Evolutionary conservation across 2,888 invertebrate genomes (phyloP), one percentile per base, ranked within the genome.

Genomic region (Drosophila cyrtoloma): DNA sequence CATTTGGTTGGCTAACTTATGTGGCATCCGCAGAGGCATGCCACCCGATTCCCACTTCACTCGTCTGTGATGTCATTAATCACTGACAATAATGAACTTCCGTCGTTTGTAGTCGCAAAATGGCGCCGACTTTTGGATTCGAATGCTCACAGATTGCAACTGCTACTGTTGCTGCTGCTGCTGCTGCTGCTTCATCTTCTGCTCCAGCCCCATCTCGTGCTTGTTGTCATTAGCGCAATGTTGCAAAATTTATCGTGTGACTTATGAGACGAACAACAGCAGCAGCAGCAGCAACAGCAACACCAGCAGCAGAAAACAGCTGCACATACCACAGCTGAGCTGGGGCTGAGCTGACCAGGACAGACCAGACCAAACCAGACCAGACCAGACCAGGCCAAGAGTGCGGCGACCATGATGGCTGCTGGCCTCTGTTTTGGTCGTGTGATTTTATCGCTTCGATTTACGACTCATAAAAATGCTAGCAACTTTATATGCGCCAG

Each of bases 41-140:
- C 26, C 16, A 47, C 47, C 32, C 51, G 37, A 22, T 9, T 6
- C 42, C 19, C 50, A 28, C 53, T 47, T 44, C 6, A 16, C 28
- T 32, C 47, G 42, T 53, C 79, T 76, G 66, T 73, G 73, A 77
- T 77, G 88, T 85, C 92, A 92, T 92, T 92, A 92, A 92, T 92
- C 92, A 92, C 92, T 87, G 92, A 86, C 92, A 90, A 91, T 92
- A 92, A 92, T 92, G 92, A 92, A 92, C 92, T 92, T 92, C 92
- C 92, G 91, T 77, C 86, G 79, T 82, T 90, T 87, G 83, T 89
- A 79, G 79, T 73, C 60, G 68, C 81, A 77, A 85, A 85, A 82
- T 82, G 82, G 75, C 74, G 77, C 82, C 71, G 74, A 76, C 81
- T 77, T 77, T 75, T 66, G 57, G 71, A 71, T 71, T 71, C 62